These are phyloP conservation scores for Saccostrea glomerata DNA, from an alignment of 1,140 invertebrate genomes.

Conservation along the genomic window DNA sequence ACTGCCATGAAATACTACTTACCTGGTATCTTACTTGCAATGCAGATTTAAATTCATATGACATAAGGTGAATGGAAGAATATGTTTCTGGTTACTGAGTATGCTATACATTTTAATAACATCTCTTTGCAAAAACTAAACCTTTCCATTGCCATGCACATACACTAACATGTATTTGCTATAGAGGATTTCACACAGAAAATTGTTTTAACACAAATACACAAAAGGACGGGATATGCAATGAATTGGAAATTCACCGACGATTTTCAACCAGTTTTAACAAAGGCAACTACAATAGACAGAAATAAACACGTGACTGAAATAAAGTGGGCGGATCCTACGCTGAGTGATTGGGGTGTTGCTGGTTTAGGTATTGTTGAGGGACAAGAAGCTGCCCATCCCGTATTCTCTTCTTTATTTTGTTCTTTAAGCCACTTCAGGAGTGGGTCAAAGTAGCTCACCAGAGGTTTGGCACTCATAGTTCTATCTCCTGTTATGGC, in stretches of 20 bases:
- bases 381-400: constrained; percentile 61
- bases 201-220: not conserved
- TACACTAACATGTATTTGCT: not conserved
- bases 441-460: constrained; percentile 80
- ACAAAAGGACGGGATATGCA: not conserved
- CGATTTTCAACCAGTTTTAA: not conserved
- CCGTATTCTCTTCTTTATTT: constrained; percentile 64
- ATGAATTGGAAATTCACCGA: not conserved
- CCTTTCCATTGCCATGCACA: too few species aligned
- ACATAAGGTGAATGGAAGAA: too few species aligned
- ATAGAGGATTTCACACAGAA: not conserved
- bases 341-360: not conserved
- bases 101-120: too few species aligned
- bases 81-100: too few species aligned
- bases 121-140: too few species aligned
- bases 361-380: constrained; percentile 9
- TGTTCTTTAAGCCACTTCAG: constrained; percentile 85
- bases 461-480: constrained; percentile 85
- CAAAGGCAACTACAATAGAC: not conserved
- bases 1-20: too few species aligned
- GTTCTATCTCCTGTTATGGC: constrained; percentile 86
- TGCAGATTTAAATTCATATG: too few species aligned
- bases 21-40: too few species aligned
- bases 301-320: not conserved
- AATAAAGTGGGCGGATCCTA: not conserved